Percentiles rank a stretch among this genome's conserved stretches.
Conservation (phyloP, 2,888 invertebrate genomes). For the Rugalucina vietnamica region DNA sequence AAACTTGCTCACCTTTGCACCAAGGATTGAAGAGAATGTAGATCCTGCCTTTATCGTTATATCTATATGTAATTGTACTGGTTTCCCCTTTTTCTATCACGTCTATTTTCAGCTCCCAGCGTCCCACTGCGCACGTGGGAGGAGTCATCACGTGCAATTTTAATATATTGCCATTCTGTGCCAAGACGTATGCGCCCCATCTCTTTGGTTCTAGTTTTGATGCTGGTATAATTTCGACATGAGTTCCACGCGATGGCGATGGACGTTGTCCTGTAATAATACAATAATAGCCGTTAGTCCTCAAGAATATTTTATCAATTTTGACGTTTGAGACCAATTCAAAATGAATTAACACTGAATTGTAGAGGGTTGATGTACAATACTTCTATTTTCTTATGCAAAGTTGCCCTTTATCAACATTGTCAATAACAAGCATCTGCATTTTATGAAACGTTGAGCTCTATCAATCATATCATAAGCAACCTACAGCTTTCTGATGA, state of each 20-base stretch:
- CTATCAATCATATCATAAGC: background rate
- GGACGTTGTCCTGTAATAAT: background rate
- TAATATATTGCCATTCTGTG: background rate
- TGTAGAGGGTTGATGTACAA: too few relatives aligned
- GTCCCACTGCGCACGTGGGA: background rate
- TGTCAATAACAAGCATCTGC: background rate
- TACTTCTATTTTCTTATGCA: too few relatives aligned
- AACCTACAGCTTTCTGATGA: too few relatives aligned
- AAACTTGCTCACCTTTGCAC: background rate
- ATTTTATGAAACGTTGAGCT: background rate
- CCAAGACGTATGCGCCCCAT: background rate
- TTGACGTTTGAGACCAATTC: background rate
- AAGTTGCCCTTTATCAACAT: background rate
- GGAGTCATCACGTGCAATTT: background rate
- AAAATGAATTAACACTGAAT: background rate
- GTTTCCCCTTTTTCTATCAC: background rate
- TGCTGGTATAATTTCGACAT: background rate
- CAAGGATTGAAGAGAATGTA: background rate
- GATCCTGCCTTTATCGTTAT: background rate
- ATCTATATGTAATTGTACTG: background rate
- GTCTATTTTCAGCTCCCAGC: background rate
- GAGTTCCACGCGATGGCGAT: background rate
- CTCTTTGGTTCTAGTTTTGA: background rate
- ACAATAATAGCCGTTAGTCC: background rate
- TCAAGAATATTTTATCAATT: background rate